Evolutionary conservation across 2,888 invertebrate species (phyloP).

Genomic region (Lamellibrachia satsuma): DNA sequence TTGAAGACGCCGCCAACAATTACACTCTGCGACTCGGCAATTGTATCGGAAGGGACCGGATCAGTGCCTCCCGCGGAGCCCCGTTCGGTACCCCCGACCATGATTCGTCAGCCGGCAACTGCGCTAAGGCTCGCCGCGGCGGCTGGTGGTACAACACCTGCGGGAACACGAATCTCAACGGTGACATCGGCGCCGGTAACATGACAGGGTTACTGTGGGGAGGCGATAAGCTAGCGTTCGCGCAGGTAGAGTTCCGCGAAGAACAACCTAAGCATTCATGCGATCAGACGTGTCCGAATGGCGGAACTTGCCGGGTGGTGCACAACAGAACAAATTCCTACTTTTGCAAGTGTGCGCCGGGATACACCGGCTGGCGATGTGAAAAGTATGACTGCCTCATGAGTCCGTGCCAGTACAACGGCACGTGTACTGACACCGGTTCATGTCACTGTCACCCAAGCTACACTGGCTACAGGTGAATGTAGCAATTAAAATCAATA

Average conservation of each 20-base stretch:
- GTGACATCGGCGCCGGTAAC: background rate
- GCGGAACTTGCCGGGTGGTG: background rate
- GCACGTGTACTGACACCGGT: background rate
- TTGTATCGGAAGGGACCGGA: background rate
- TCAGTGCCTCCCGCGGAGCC: background rate
- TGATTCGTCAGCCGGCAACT: background rate
- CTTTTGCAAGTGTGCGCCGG: background rate
- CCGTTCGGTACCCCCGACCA: background rate
- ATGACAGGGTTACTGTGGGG: background rate
- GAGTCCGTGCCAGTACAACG: background rate
- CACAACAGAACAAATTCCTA: background rate
- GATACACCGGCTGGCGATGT: background rate
- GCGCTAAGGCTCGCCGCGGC: background rate
- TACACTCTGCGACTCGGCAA: background rate
- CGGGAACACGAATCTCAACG: background rate
- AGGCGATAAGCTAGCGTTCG: background rate
- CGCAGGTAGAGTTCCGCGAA: background rate
- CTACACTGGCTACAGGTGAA: background rate
- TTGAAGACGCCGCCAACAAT: background rate
- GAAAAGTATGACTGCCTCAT: background rate
- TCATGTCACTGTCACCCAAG: background rate
- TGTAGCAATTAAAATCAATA: background rate
- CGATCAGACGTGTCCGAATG: background rate
- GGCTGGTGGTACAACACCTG: slow-evolving; percentile 27
- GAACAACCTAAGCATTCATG: background rate